phyloP scores from a whole-genome alignment of 1,140 invertebrate species.

The Musca vetustissima region DNA sequence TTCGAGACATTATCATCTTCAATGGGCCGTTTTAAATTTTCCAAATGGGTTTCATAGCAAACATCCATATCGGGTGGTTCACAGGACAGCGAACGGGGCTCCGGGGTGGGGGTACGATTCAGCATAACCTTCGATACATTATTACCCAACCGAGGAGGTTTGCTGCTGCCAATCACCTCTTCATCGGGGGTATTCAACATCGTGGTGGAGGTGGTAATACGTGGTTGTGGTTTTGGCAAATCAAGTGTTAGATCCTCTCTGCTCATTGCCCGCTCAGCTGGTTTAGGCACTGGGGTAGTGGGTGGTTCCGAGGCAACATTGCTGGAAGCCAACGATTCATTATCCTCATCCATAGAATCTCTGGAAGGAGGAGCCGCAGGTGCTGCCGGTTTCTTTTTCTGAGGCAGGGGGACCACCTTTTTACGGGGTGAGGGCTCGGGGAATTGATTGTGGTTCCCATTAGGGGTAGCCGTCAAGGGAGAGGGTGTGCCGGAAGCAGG shows the following conservation, averaged over 20 bases:
- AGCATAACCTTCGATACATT: constrained; percentile 50
- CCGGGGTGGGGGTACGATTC: constrained; percentile 50
- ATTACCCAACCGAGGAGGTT: background rate
- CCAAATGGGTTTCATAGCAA: background rate
- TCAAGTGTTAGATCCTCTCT: background rate
- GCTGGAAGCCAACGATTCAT: constrained; percentile 33
- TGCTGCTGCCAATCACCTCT: background rate
- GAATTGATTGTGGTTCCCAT: constrained; percentile 29
- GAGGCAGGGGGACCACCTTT: constrained; percentile 40
- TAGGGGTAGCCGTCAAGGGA: background rate
- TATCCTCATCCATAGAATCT: constrained; percentile 33
- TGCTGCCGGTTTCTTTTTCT: constrained; percentile 42
- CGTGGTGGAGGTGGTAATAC: constrained; percentile 37
- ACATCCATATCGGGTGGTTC: constrained; percentile 15
- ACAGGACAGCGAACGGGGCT: constrained; percentile 42
- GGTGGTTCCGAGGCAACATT: constrained; percentile 2
- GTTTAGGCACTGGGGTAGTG: background rate
- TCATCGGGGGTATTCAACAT: background rate
- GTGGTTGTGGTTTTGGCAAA: constrained; percentile 4
- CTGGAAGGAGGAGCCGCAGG: constrained; percentile 43
- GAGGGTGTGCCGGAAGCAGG: background rate
- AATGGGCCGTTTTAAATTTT: background rate
- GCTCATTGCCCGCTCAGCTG: no score
- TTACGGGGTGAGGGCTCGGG: constrained; percentile 49
- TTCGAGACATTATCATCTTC: constrained; percentile 43